Base-by-base conservation (phyloP, 1,140 invertebrate genomes). In the Apolygus lucorum region DNA sequence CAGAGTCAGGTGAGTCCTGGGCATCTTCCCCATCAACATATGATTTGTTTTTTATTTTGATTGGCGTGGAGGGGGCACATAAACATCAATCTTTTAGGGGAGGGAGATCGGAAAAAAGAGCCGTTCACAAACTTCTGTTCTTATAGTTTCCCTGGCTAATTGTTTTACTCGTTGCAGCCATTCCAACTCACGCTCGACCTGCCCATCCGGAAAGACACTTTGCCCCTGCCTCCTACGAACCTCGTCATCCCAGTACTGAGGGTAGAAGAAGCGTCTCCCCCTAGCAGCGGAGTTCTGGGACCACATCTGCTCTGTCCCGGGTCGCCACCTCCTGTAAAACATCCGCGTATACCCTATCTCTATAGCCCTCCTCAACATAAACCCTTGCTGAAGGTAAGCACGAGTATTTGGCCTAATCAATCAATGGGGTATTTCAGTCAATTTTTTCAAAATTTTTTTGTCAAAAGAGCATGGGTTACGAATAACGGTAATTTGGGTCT, bases 201-300 rank as follows among this genome's bases (percentile, higher is more conserved):
- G 8, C 27, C 34, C 59, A 2, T 27, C 2, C 4, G 52, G 28
- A n/a, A 52, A 67, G 52, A 59, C 22, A 59, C 54, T 4, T 21
- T 59, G 22, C 22, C 52, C 62, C 11, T 59, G 11, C 54, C 54
- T 13, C 22, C 54, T 4, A 21, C 54, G 4, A 59, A 59, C 22
- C 76, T 86, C 13, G 77, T 82, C n/a, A 85, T 88, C 52, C 86
- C 86, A 1, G 80, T 83, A n/a, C 75, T 87, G 17, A 84, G 80
- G 2, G 81, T 88, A 59, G 81, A 88, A 77, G 79, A 84, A 68
- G 82, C 86, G 0, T 86, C 85, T 1, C 86, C 86, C 24, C 83
- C 54, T 17, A 4, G 8, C 22, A 24, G 11, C 4, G 54, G 54
- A 14, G 22, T 4, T 11, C 4, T 81, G 1, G 76, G 29, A 52